Evolutionary conservation across 2,797 vertebrate genomes (phyloP).

Genomic region (Poecilia wingei): DNA sequence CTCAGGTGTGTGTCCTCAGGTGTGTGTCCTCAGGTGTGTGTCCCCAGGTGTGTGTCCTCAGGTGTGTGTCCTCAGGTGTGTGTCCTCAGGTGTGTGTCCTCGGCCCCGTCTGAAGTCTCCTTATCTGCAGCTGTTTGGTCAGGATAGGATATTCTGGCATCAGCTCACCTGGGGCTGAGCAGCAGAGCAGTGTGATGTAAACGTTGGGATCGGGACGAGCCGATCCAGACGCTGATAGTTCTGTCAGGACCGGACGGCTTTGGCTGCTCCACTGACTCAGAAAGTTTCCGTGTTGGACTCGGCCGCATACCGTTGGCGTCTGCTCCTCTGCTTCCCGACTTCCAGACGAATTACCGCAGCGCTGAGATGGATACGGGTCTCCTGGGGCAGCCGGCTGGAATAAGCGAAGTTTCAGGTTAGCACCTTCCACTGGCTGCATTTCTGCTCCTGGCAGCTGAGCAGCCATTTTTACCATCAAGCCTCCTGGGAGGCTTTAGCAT

Average conservation of each 20-base stretch:
- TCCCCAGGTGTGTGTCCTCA: too few species aligned
- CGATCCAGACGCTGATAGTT: constrained; percentile 68
- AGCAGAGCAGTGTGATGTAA: constrained; percentile 24
- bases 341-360: constrained; percentile 55
- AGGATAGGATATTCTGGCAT: constrained; percentile 14
- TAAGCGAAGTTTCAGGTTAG: constrained; percentile 65
- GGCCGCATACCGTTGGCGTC: constrained; percentile 55
- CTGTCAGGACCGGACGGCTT: constrained; percentile 54
- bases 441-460: background rate
- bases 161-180: constrained; percentile 36
- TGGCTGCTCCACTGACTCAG: constrained; percentile 54
- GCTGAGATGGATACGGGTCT: constrained; percentile 43
- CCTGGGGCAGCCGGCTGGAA: constrained; percentile 34
- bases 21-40: too few species aligned
- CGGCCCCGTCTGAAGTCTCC: constrained; percentile 17
- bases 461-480: background rate
- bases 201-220: constrained; percentile 22
- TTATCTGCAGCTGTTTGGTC: constrained; percentile 47
- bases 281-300: constrained; percentile 56
- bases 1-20: constrained; percentile 29
- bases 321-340: background rate
- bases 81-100: constrained; percentile 28
- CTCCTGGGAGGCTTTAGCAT: background rate
- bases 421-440: constrained; percentile 26
- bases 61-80: too few species aligned